Base-by-base conservation (phyloP, 2,888 invertebrate species). In the Hololepta plana region DNA sequence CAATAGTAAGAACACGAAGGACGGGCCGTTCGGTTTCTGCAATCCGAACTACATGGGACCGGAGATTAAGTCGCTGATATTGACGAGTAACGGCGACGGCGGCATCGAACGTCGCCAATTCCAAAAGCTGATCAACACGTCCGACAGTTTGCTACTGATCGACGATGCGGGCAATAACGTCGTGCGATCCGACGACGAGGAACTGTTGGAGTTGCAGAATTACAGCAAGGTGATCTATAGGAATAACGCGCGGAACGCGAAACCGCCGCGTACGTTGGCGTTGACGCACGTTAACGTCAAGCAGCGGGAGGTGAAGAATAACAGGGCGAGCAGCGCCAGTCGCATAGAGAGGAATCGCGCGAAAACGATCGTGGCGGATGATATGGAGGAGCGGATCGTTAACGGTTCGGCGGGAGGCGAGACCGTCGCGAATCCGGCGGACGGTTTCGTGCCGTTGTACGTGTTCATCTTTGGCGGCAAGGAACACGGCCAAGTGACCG, bases 401-500 rank as follows among this genome's bases (percentile, higher is more conserved):
- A 37, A 37, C 7, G 8, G 8, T 6, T 6, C 6, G 27, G 29
- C 34, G 16, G n/a, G n/a, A n/a, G n/a, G n/a, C n/a, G 34, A 39
- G 23, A 39, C 32, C 9, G 32, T 32, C 20, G 32, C 38, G 15
- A 45, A 46, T 20, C 40, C 47, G 5, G 39, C 46, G 2, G 62
- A 62, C 8, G 54, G 55, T 4, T 58, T 57, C 12, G 55, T 64
- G 17, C 62, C 64, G 1, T 48, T 70, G 20, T 70, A 67, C 41
- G 62, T 76, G 33, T 76, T 72, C 42, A 47, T 85, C 29, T 64
- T 80, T 32, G 84, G 84, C 1, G 85, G 85, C 0, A 71, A 72
- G 40, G 82, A 84, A 48, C 71, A 74, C 24, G 73, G 76, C 8
- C 76, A 79, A 39, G 68, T 73, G 3, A 77, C 79, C 9, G 65